Conservation (phyloP, 1,140 invertebrate species). For the Drosophila rhopaloa region DNA sequence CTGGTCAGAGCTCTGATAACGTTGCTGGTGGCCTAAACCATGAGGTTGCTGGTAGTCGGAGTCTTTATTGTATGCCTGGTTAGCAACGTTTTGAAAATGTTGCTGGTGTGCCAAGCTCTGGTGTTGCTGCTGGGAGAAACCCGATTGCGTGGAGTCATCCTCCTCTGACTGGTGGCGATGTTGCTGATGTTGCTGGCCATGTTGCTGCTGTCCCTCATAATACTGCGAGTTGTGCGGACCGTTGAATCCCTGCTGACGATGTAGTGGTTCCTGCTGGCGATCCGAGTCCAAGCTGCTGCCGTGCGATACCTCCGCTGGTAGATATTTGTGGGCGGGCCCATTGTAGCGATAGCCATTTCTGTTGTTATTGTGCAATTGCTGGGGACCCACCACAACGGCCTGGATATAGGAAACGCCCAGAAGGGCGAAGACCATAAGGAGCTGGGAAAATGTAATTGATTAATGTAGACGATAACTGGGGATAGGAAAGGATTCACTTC, state of each 20-base stretch:
- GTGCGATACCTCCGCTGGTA: slow-evolving; percentile 45
- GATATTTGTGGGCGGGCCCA: slow-evolving; percentile 66
- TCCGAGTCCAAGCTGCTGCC: slow-evolving; percentile 17
- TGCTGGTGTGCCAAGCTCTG: background rate
- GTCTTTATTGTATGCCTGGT: background rate
- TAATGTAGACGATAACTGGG: too few species aligned
- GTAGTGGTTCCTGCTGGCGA: background rate
- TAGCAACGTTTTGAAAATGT: background rate
- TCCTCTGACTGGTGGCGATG: slow-evolving; percentile 5
- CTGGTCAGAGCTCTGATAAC: background rate
- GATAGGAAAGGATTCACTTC: too few species aligned
- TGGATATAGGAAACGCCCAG: slow-evolving; percentile 19
- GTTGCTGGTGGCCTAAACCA: background rate
- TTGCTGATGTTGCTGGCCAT: slow-evolving; percentile 11
- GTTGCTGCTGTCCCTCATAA: slow-evolving; percentile 20
- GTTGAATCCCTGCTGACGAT: slow-evolving; percentile 23
- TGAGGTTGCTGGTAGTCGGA: background rate
- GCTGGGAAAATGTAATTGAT: background rate
- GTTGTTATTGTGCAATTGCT: slow-evolving; percentile 33
- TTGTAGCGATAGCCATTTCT: slow-evolving; percentile 65
- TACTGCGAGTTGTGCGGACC: slow-evolving; percentile 50
- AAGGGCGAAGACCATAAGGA: slow-evolving; percentile 1
- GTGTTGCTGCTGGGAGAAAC: background rate
- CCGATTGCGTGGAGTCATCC: slow-evolving; percentile 3
- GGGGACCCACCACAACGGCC: slow-evolving; percentile 43